Conservation (phyloP, 2,797 vertebrate genomes). For the Erpetoichthys calabaricus region DNA sequence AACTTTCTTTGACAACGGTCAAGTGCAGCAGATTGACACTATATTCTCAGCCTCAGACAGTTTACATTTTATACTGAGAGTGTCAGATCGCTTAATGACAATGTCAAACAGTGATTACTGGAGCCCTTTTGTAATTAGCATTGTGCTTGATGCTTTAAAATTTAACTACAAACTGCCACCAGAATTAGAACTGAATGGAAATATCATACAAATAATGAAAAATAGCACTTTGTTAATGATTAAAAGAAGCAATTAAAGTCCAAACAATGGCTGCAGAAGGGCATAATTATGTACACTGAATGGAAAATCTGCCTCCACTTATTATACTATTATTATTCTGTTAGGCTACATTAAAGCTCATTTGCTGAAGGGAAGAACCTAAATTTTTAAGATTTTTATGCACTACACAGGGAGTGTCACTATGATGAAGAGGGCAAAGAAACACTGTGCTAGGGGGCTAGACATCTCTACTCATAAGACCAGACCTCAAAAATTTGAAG, state of each 20-base stretch:
- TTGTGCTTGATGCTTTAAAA: conserved; percentile 37
- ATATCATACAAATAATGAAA: conserved; percentile 28
- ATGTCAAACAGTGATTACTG: conserved; percentile 43
- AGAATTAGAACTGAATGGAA: conserved; percentile 9
- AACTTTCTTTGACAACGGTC: conserved; percentile 30
- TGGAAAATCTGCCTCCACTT: too few relatives aligned
- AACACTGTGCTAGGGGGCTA: too few relatives aligned
- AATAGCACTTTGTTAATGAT: conserved; percentile 29
- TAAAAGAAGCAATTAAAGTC: conserved; percentile 19
- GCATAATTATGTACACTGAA: too few relatives aligned
- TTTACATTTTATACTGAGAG: conserved; percentile 36
- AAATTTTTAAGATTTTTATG: too few relatives aligned
- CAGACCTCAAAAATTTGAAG: too few relatives aligned
- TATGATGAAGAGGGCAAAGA: too few relatives aligned
- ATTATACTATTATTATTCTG: too few relatives aligned
- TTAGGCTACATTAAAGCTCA: too few relatives aligned
- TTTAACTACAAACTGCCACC: conserved; percentile 33
- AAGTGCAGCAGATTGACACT: conserved; percentile 37
- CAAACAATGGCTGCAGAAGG: too few relatives aligned
- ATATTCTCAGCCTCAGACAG: conserved; percentile 2
- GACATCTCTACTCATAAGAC: too few relatives aligned
- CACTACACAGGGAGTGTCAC: too few relatives aligned
- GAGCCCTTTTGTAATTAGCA: conserved; percentile 36
- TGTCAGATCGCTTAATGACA: conserved; percentile 19
- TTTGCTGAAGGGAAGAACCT: too few relatives aligned